Evolutionary conservation across 2,113 vertebrate species (phyloP).

Genomic region (Silurus meridionalis): DNA sequence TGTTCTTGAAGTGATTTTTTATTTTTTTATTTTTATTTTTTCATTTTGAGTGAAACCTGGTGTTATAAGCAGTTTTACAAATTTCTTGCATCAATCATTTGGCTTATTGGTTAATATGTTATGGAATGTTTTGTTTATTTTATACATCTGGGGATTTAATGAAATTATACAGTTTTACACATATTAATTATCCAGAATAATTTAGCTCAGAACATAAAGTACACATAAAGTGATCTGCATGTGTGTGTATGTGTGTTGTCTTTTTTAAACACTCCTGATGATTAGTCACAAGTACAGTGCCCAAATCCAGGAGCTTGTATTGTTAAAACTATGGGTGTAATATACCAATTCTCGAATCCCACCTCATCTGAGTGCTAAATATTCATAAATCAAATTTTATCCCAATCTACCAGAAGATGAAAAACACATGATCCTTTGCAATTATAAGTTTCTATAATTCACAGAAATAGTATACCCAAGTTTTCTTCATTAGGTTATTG

Average conservation of each 20-base stretch:
- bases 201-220: neutral
- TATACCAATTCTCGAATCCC: neutral
- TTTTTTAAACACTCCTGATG: neutral
- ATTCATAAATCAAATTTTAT: neutral
- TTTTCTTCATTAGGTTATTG: neutral
- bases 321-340: neutral
- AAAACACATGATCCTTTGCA: neutral
- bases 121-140: neutral
- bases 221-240: neutral
- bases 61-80: neutral
- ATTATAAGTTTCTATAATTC: neutral
- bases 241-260: neutral
- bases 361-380: neutral
- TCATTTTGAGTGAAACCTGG: slow-evolving; percentile 2
- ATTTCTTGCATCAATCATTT: neutral
- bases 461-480: neutral
- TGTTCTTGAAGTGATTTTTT: neutral
- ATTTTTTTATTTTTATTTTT: neutral
- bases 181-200: neutral
- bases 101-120: slow-evolving; percentile 19
- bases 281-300: neutral
- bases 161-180: neutral
- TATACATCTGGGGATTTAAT: neutral
- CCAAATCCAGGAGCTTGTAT: neutral
- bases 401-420: neutral